These are phyloP conservation scores for Sinella curviseta DNA, from an alignment of 1,140 invertebrate species.

Conservation along the genomic window DNA sequence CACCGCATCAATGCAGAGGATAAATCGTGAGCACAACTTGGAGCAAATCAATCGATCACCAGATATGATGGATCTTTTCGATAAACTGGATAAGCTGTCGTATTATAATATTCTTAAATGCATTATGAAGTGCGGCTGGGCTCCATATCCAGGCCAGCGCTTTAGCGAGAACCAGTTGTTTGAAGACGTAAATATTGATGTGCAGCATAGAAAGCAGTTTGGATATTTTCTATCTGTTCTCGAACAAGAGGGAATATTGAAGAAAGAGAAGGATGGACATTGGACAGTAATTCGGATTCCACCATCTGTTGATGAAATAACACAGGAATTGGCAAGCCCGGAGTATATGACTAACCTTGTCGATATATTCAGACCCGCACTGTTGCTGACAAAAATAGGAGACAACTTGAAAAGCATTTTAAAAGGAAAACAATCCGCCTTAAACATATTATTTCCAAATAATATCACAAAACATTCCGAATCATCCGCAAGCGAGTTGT, in stretches of 20 bases:
- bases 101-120: neutral
- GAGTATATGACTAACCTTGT: neutral
- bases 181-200: neutral
- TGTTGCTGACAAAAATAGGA: neutral
- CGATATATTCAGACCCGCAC: neutral
- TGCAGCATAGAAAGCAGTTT: neutral
- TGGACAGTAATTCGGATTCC: neutral
- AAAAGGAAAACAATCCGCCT: neutral
- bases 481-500: neutral
- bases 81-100: neutral
- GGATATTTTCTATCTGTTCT: neutral
- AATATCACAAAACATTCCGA: too few relatives aligned
- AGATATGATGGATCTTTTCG: neutral
- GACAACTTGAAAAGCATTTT: neutral
- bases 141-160: neutral
- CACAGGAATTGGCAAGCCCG: neutral
- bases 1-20: neutral
- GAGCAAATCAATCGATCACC: neutral
- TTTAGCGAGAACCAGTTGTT: neutral
- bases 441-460: neutral
- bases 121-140: neutral
- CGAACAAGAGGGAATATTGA: neutral
- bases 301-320: neutral
- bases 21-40: neutral
- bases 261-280: neutral